These are phyloP conservation scores for Aegotheles bennettii DNA, from an alignment of 2,113 vertebrate species.

Conservation along the genomic window DNA sequence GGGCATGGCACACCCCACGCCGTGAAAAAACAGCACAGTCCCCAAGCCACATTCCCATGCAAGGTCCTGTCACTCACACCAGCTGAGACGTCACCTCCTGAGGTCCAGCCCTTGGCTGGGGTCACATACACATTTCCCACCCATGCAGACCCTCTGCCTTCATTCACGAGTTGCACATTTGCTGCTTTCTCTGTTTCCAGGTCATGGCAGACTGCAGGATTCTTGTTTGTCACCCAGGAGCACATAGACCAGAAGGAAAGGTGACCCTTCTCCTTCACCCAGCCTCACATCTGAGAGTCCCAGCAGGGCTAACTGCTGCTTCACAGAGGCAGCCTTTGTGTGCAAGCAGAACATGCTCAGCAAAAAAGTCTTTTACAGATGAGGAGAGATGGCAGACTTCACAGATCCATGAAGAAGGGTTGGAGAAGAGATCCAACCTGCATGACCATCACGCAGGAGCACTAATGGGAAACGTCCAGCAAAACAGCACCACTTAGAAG, in stretches of 20 bases:
- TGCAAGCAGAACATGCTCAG: background rate
- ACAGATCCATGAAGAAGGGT: accelerated
- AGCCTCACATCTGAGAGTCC: background rate
- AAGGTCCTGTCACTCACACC: background rate
- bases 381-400: background rate
- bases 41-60: accelerated
- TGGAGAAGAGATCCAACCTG: background rate
- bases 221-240: accelerated
- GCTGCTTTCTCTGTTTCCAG: background rate
- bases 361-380: background rate
- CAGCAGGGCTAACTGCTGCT: background rate
- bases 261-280: background rate
- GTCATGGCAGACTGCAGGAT: background rate
- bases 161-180: background rate
- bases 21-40: background rate
- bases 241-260: background rate
- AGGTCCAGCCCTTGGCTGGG: background rate
- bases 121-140: background rate
- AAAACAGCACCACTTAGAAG: background rate
- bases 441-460: background rate
- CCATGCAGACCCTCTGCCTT: background rate
- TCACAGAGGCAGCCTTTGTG: background rate
- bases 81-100: background rate
- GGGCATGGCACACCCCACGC: accelerated
- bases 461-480: accelerated